A percentile compares a stretch with the other conserved stretches of the same genome.
Evolutionary conservation across 2,113 vertebrate species (phyloP).

Genomic region (Leptosomus discolor): DNA sequence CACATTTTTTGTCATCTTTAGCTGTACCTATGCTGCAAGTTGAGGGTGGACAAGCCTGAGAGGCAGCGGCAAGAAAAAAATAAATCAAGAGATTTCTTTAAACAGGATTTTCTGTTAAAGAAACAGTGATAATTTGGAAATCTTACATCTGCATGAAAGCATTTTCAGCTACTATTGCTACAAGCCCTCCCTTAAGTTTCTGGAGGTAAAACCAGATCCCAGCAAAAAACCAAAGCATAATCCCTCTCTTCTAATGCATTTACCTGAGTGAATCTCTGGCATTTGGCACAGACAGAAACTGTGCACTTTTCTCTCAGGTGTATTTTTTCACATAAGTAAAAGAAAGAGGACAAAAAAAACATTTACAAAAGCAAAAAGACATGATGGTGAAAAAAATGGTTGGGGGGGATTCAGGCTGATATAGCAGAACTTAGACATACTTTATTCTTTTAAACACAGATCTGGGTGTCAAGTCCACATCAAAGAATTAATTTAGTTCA

Average conservation of each 20-base stretch:
- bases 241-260: not conserved
- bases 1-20: not conserved
- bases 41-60: not conserved
- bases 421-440: not conserved
- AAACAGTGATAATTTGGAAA: not conserved
- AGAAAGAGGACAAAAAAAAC: not conserved
- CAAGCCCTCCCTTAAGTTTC: not conserved
- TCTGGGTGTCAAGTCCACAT: not conserved
- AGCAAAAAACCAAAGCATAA: not conserved
- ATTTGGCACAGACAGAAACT: not conserved
- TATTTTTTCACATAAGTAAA: not conserved
- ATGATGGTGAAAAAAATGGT: accelerated
- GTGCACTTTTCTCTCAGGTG: not conserved
- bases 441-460: not conserved
- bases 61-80: not conserved
- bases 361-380: not conserved
- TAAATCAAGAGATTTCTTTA: not conserved
- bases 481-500: not conserved
- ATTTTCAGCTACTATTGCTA: not conserved
- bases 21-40: not conserved
- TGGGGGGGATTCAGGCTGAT: accelerated
- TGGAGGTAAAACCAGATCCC: not conserved
- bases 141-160: not conserved
- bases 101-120: not conserved
- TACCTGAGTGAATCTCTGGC: not conserved